Evolutionary conservation across 2,888 invertebrate species (phyloP).

Genomic region (Hofmannophila pseudospretella): DNA sequence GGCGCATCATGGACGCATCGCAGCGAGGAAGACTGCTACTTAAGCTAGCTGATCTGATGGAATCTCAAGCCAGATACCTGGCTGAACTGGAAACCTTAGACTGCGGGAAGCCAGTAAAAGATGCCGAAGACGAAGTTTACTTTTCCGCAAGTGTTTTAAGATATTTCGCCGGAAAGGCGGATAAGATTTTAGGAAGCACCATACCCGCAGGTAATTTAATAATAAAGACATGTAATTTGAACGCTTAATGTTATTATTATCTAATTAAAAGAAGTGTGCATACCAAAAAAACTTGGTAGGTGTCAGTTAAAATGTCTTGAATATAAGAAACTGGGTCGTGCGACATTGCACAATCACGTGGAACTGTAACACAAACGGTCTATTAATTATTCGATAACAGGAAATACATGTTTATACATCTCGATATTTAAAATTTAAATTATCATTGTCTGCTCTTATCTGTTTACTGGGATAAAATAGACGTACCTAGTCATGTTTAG

Average conservation of each 20-base stretch:
- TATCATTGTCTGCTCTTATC: slow-evolving; percentile 9
- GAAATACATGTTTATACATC: background rate
- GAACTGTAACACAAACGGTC: background rate
- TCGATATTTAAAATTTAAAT: background rate
- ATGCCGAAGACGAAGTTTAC: slow-evolving; percentile 83
- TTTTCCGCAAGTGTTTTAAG: slow-evolving; percentile 81
- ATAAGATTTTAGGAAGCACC: slow-evolving; percentile 88
- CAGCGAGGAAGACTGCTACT: slow-evolving; percentile 84
- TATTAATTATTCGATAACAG: background rate
- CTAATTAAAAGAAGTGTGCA: background rate
- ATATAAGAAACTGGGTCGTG: background rate
- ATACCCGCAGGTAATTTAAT: slow-evolving; percentile 81
- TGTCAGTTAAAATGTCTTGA: too few species aligned
- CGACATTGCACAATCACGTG: background rate
- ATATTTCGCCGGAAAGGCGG: slow-evolving; percentile 95
- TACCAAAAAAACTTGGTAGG: too few species aligned
- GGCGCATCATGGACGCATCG: slow-evolving; percentile 91
- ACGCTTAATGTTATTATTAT: background rate
- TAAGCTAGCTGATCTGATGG: slow-evolving; percentile 86
- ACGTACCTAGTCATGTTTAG: slow-evolving; percentile 31
- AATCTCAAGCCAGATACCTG: slow-evolving; percentile 84
- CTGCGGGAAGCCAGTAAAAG: slow-evolving; percentile 93
- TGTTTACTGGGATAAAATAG: slow-evolving; percentile 18
- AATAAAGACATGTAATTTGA: too few species aligned
- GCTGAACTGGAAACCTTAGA: slow-evolving; percentile 95